phyloP scores from a whole-genome alignment of 2,797 vertebrate genomes.

The Enteromius afrohamiltoni region DNA sequence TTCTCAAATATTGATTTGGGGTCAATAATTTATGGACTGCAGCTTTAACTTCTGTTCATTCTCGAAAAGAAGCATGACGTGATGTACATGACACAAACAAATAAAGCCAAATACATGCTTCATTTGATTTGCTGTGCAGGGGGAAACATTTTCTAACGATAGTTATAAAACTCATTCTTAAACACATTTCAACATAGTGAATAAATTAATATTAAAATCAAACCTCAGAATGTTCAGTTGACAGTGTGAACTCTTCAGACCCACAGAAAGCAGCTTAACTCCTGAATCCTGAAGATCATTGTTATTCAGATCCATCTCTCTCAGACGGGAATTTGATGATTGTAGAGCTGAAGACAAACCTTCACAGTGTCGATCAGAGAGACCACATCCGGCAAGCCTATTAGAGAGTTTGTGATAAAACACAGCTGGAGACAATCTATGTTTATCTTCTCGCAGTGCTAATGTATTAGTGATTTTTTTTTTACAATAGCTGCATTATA shows the following conservation, averaged over 20 bases:
- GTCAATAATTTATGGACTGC: too few species aligned
- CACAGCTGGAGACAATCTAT: too few species aligned
- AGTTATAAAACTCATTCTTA: neutral
- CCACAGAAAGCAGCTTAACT: neutral
- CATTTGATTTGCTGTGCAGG: neutral
- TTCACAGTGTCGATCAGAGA: neutral
- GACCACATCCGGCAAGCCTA: neutral
- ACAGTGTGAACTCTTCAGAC: neutral
- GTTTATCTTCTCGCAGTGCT: too few species aligned
- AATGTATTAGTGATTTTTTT: too few species aligned
- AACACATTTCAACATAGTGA: neutral
- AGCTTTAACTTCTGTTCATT: too few species aligned
- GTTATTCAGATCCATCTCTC: neutral
- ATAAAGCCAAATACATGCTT: too few species aligned
- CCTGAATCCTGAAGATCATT: neutral
- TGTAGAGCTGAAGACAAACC: neutral
- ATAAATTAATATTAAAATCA: neutral
- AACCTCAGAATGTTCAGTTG: neutral
- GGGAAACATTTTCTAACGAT: neutral
- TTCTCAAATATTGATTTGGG: too few species aligned
- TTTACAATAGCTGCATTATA: too few species aligned
- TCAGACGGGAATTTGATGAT: neutral
- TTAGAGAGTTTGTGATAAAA: neutral
- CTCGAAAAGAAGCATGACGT: too few species aligned
- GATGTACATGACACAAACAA: too few species aligned